phyloP scores from a whole-genome alignment of 2,888 invertebrate genomes.

The Xanthia togata region DNA sequence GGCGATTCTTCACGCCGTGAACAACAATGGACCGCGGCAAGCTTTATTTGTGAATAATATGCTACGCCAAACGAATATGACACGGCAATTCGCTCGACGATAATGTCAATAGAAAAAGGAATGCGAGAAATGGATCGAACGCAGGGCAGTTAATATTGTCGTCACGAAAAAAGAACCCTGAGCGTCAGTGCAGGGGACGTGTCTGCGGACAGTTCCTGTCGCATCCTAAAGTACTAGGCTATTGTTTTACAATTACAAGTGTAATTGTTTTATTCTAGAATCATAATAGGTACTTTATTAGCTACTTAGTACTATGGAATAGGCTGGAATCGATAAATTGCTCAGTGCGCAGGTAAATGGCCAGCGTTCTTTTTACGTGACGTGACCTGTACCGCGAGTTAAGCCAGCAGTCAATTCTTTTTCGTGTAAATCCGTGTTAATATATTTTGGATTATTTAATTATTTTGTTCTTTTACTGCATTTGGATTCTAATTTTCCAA shows the following conservation, averaged over 20 bases:
- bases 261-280: no score
- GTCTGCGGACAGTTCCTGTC: no score
- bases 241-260: no score
- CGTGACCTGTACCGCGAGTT: conserved; percentile 26
- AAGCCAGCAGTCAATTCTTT: conserved; percentile 5
- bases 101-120: conserved; percentile 64
- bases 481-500: conserved; percentile 25
- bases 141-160: conserved; percentile 22
- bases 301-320: no score
- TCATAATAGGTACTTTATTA: no score
- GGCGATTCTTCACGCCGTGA: conserved; percentile 78
- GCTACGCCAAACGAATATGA: conserved; percentile 84
- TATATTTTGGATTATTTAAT: conserved; percentile 23
- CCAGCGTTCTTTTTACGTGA: no score
- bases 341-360: no score
- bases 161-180: no score
- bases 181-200: no score
- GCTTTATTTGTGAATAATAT: conserved; percentile 87
- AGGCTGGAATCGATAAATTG: no score
- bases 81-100: conserved; percentile 82
- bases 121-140: conserved; percentile 48
- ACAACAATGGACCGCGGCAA: conserved; percentile 83
- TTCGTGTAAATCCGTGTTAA: neutral
- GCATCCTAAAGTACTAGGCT: no score
- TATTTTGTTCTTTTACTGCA: neutral